Evolutionary conservation across 2,113 vertebrate species (phyloP).

Genomic region (Xiphophorus couchianus): DNA sequence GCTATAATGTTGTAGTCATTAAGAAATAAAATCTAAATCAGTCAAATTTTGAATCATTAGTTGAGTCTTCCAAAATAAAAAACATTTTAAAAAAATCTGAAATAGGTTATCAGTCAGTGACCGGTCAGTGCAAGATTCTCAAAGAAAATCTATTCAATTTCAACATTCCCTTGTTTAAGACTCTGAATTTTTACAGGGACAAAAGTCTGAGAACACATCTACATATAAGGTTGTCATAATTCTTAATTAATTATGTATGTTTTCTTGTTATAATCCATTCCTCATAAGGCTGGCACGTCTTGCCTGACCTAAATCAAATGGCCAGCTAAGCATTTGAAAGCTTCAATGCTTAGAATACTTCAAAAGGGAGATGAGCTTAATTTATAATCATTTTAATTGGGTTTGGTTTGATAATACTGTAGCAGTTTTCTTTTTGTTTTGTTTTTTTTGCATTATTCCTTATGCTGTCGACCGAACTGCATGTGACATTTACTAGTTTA

Average conservation of each 20-base stretch:
- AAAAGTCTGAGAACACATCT: not conserved
- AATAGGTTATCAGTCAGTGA: not conserved
- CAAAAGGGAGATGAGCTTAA: not conserved
- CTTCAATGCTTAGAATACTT: not conserved
- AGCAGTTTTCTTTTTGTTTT: not conserved
- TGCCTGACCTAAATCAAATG: constrained; percentile 23
- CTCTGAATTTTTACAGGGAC: not conserved
- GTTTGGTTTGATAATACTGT: too few species aligned
- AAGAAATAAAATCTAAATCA: not conserved
- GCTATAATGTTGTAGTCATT: not conserved
- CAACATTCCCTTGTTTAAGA: not conserved
- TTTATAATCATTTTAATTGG: not conserved
- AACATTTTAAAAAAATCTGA: too few species aligned
- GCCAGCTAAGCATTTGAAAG: not conserved
- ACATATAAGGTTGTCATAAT: not conserved
- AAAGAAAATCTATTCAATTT: not conserved
- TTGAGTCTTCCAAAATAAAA: too few species aligned
- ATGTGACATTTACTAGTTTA: constrained; percentile 17
- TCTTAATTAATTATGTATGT: not conserved
- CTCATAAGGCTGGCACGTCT: constrained; percentile 9
- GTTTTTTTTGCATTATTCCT: not conserved
- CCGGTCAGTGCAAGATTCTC: not conserved
- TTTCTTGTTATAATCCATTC: not conserved
- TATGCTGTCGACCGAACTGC: not conserved
- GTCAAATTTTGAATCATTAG: not conserved